Percentiles rank a stretch among this genome's conserved stretches.
These are phyloP conservation scores for Bombylius major DNA, from an alignment of 2,888 invertebrate species.

Conservation along the genomic window DNA sequence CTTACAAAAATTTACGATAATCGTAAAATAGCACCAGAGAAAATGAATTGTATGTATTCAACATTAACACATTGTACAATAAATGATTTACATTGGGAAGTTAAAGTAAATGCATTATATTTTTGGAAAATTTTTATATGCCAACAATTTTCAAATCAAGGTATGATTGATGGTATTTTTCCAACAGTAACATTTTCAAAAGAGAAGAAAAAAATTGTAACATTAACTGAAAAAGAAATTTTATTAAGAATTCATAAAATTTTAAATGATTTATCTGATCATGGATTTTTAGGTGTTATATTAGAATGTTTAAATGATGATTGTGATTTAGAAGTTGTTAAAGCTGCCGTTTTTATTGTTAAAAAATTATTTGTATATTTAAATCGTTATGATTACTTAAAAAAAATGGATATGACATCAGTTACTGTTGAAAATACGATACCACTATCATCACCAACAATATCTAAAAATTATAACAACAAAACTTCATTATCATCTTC, in stretches of 20 bases:
- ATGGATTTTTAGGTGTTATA: constrained; percentile 58
- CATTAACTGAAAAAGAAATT: constrained; percentile 50
- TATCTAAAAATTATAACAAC: neutral
- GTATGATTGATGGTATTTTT: constrained; percentile 72
- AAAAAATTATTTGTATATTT: constrained; percentile 38
- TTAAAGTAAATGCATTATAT: constrained; percentile 54
- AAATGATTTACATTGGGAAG: constrained; percentile 71
- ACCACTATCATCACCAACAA: neutral
- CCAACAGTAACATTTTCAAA: constrained; percentile 69
- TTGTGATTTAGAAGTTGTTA: constrained; percentile 58
- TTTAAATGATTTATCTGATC: constrained; percentile 51
- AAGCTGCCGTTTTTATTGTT: constrained; percentile 44
- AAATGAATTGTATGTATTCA: constrained; percentile 45
- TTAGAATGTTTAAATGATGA: constrained; percentile 53
- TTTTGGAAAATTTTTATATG: constrained; percentile 62
- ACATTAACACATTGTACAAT: constrained; percentile 54
- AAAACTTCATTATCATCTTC: neutral
- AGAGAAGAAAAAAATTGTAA: constrained; percentile 64
- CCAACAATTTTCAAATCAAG: constrained; percentile 54
- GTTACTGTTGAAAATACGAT: constrained; percentile 1
- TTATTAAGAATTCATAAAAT: constrained; percentile 46
- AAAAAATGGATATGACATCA: constrained; percentile 15
- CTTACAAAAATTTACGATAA: constrained; percentile 54
- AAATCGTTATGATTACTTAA: constrained; percentile 42
- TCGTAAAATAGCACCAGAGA: constrained; percentile 43